Percentiles rank a stretch among this genome's conserved stretches.
Evolutionary conservation across 2,797 vertebrate genomes (phyloP).

Genomic region (Phrynocephalus guinanensis): DNA sequence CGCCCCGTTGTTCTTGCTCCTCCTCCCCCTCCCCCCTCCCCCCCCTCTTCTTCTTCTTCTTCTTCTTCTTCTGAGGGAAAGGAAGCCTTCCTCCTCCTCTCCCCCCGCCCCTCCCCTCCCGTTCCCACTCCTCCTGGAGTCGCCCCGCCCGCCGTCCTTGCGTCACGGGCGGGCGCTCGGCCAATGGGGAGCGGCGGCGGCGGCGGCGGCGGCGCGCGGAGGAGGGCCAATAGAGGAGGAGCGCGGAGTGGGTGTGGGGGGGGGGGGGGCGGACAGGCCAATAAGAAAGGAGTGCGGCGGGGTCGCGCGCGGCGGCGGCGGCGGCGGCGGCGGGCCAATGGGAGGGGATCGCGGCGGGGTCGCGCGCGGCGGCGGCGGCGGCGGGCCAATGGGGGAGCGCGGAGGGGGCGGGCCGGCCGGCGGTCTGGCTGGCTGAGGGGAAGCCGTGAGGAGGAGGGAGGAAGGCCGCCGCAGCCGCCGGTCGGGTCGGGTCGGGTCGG

Average conservation of each 20-base stretch:
- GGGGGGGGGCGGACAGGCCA: conserved; percentile 54
- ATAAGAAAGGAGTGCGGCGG: neutral
- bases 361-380: neutral
- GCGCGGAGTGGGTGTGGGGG: neutral
- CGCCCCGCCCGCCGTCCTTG: neutral
- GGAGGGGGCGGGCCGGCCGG: conserved; percentile 13
- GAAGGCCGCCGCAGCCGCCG: neutral
- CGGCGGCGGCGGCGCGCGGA: conserved; percentile 18
- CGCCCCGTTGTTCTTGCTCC: conserved; percentile 20
- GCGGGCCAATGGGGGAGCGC: neutral
- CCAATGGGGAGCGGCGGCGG: conserved; percentile 43
- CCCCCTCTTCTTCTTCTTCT: no score
- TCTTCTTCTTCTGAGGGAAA: no score
- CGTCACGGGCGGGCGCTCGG: conserved; percentile 29
- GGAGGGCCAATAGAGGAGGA: neutral
- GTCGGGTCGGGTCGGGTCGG: conserved; percentile 48
- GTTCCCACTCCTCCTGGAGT: no score
- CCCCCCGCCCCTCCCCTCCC: no score
- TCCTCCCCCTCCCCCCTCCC: no score
- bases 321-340: conserved; percentile 28
- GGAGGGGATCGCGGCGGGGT: neutral
- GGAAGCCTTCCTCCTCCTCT: no score
- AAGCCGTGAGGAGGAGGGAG: neutral
- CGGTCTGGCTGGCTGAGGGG: neutral
- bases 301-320: conserved; percentile 29